These are phyloP conservation scores for Atractosteus spatula DNA, from an alignment of 2,113 vertebrate species.

Conservation along the genomic window DNA sequence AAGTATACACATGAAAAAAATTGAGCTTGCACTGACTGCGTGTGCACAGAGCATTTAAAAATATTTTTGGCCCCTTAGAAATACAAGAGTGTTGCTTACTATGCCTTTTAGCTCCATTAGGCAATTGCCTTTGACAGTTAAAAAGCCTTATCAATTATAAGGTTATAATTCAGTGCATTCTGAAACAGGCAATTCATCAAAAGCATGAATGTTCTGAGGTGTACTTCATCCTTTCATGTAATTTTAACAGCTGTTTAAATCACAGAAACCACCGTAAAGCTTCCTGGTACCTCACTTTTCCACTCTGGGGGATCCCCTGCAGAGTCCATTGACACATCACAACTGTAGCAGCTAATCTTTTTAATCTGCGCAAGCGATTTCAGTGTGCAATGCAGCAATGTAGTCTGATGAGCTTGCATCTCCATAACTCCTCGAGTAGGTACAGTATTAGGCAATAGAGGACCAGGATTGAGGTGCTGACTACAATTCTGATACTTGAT, in stretches of 20 bases:
- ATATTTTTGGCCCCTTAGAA: not conserved
- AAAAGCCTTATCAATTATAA: not conserved
- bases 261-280: not conserved
- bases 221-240: not conserved
- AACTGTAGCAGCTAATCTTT: too few species aligned
- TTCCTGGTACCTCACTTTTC: not conserved
- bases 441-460: too few species aligned
- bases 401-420: too few species aligned
- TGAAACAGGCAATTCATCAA: not conserved
- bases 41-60: not conserved
- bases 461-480: too few species aligned
- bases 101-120: not conserved
- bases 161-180: not conserved
- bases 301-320: too few species aligned
- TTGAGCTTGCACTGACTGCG: too few species aligned
- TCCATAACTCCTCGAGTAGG: too few species aligned
- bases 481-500: too few species aligned
- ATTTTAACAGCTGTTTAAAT: not conserved
- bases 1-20: too few species aligned
- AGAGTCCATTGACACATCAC: too few species aligned
- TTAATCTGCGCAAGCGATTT: too few species aligned
- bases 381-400: too few species aligned
- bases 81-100: not conserved
- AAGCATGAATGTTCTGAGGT: not conserved
- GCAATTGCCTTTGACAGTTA: not conserved